Evolutionary conservation across 1,140 invertebrate genomes (phyloP), one percentile per base, ranked within the genome.

Genomic region (Euura saliciscinereae): DNA sequence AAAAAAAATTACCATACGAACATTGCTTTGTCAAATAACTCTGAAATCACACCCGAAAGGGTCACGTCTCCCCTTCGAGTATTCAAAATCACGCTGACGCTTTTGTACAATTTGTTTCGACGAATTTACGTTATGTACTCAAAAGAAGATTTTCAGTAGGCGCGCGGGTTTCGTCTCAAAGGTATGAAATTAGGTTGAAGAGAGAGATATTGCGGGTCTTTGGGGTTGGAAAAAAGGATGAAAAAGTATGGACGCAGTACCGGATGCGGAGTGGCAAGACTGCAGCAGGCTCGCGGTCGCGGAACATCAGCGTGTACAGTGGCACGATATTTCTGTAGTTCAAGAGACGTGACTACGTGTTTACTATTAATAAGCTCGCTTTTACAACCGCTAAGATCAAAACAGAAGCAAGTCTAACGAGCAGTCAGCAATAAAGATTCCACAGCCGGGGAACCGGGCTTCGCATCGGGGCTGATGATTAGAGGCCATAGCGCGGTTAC

Each of bases 391-490:
- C 51, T 8, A 69, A 78, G 76, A 81, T 83, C 75, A 78, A 82
- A 80, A 79, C 76, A 65, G 51, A 45, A 7, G 8, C 51, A n/a
- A n/a, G 70, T 59, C 77, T 83, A 83, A 84, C 80, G 79, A 84
- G 78, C 74, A 70, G 76, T 76, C 64, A 51, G 76, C 78, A 80
- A 80, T 83, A 80, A 81, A 80, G 77, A 78, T 79, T 79, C 76
- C 66, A 28, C 65, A 67, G 64, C 51, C 73, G 51, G 73, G 74
- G 71, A 66, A 3, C 51, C 51, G 51, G 3, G 51, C 51, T 28
- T 28, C 28, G 73, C 78, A 64, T 80, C 76, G 76, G 70, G 44
- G 74, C 7, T 68, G 74, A 76, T 80, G 79, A 83, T 82, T 81
- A 79, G 79, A 76, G 71, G 71, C 51, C 78, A 80, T 77, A 78